phyloP scores from a whole-genome alignment of 2,888 invertebrate species.

The Idaea biselata region DNA sequence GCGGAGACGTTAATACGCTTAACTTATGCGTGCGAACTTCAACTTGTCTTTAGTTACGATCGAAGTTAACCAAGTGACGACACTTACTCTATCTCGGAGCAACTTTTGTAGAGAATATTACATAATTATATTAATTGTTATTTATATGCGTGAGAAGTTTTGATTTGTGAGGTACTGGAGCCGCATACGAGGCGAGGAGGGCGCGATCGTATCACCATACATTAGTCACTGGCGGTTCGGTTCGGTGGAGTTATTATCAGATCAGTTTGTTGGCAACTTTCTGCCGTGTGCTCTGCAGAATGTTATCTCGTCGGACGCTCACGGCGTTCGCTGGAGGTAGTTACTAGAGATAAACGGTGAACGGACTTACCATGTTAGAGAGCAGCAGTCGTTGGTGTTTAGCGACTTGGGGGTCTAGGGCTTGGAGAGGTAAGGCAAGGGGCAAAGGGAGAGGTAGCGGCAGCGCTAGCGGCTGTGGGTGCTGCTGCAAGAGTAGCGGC shows the following conservation, averaged over 20 bases:
- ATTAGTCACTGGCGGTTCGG: slow-evolving; percentile 39
- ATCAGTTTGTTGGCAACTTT: slow-evolving; percentile 58
- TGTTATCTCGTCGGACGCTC: slow-evolving; percentile 46
- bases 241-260: slow-evolving; percentile 64
- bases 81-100: slow-evolving; percentile 47
- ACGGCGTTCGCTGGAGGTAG: slow-evolving; percentile 28
- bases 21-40: slow-evolving; percentile 65
- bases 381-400: slow-evolving; percentile 78
- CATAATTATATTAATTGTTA: slow-evolving; percentile 59
- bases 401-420: slow-evolving; percentile 74
- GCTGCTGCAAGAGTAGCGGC: slow-evolving; percentile 73
- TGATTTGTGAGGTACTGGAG: slow-evolving; percentile 36
- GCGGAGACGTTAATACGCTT: slow-evolving; percentile 64
- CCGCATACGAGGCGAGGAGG: slow-evolving; percentile 38
- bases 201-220: slow-evolving; percentile 52
- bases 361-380: slow-evolving; percentile 77
- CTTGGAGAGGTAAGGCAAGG: slow-evolving; percentile 72
- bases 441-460: slow-evolving; percentile 73
- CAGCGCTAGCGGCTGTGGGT: slow-evolving; percentile 65
- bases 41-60: slow-evolving; percentile 58
- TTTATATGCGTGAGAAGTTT: slow-evolving; percentile 50
- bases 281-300: slow-evolving; percentile 46
- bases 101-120: slow-evolving; percentile 48
- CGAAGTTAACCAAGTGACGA: slow-evolving; percentile 57
- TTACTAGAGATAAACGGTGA: slow-evolving; percentile 44